These are phyloP conservation scores for Leptinotarsa defecta DNA, from an alignment of 1,140 invertebrate genomes.

Conservation along the genomic window DNA sequence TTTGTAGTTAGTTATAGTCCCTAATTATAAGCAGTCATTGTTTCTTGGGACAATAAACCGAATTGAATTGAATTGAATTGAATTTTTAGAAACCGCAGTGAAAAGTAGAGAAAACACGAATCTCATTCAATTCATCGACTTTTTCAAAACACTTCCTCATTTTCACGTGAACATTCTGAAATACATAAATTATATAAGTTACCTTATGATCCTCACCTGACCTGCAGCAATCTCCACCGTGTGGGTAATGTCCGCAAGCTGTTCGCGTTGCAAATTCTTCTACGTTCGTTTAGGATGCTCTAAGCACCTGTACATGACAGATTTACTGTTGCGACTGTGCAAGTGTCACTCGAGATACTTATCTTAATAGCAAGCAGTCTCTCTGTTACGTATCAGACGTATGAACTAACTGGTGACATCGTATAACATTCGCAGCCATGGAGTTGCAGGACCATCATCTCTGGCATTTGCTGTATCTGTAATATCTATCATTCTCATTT, in stretches of 20 bases:
- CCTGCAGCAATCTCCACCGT: background rate
- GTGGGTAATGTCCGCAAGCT: conserved; percentile 5
- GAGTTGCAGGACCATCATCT: background rate
- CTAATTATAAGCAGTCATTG: too few species aligned
- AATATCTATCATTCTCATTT: too few species aligned
- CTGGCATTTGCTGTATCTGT: too few species aligned
- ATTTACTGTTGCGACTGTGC: background rate
- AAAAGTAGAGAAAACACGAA: too few species aligned
- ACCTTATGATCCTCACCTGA: background rate
- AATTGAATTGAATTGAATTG: too few species aligned
- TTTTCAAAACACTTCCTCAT: too few species aligned
- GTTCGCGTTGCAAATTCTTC: conserved; percentile 1
- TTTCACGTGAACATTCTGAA: too few species aligned
- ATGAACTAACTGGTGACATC: background rate
- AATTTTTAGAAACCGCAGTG: too few species aligned
- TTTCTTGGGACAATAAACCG: too few species aligned
- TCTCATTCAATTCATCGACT: too few species aligned
- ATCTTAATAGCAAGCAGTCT: conserved; percentile 5
- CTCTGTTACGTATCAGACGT: conserved; percentile 4
- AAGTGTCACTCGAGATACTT: conserved; percentile 5
- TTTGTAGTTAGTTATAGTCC: too few species aligned
- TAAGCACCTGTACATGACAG: background rate
- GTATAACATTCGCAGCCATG: background rate
- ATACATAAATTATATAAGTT: too few species aligned
- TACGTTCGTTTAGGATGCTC: background rate